A percentile compares a stretch with the other conserved stretches of the same genome.
Conservation (phyloP, 2,797 vertebrate genomes). For the Simalia tracyae region DNA sequence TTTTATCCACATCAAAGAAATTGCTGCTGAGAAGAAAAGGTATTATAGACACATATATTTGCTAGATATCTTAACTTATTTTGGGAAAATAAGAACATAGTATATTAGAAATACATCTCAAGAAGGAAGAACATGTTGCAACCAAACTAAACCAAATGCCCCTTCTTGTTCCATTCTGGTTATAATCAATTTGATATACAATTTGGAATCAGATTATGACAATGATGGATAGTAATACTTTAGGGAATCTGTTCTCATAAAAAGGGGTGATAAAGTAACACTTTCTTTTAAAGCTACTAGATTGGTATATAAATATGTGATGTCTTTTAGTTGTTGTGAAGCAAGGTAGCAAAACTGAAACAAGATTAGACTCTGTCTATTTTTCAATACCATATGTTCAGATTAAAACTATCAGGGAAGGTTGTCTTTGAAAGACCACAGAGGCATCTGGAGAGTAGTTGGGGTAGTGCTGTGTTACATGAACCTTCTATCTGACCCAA, state of each 20-base stretch:
- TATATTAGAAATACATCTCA: not conserved
- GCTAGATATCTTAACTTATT: not conserved
- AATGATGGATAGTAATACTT: not conserved
- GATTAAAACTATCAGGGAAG: not conserved
- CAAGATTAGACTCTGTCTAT: not conserved
- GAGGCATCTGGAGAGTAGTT: not conserved
- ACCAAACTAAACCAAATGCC: not conserved
- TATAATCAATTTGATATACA: not conserved
- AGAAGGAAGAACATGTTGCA: not conserved
- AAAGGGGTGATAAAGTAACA: not conserved
- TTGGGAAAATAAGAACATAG: not conserved
- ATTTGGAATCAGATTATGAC: not conserved
- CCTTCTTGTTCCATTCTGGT: not conserved
- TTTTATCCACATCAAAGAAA: constrained; percentile 88
- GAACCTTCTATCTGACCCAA: no score
- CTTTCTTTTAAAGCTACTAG: not conserved
- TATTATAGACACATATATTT: constrained; percentile 53
- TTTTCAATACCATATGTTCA: not conserved
- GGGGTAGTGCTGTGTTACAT: no score
- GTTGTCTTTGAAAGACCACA: not conserved
- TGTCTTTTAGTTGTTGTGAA: not conserved
- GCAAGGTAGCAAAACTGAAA: not conserved
- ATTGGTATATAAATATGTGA: not conserved
- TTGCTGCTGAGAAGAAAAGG: constrained; percentile 85
- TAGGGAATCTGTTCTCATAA: not conserved